Conservation (phyloP, 2,797 vertebrate species). For the Onychomys torridus region DNA sequence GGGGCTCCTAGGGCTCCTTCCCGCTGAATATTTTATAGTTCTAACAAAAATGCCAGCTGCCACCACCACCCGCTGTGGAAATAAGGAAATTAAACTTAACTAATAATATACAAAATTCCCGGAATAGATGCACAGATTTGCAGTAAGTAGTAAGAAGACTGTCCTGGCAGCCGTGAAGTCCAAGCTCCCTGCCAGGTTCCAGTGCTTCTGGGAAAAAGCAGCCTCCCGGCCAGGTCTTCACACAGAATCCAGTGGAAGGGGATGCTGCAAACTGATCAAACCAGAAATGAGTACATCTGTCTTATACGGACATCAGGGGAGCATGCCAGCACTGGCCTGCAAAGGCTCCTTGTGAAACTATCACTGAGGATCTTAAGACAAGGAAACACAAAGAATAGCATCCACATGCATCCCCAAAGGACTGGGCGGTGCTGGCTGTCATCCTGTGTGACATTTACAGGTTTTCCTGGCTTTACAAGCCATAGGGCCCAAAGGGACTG, state of each 20-base stretch:
- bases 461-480: neutral
- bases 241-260: neutral
- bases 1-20: neutral
- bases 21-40: neutral
- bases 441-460: neutral
- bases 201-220: neutral
- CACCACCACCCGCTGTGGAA: neutral
- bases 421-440: neutral
- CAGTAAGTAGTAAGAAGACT: neutral
- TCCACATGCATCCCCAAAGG: neutral
- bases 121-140: neutral
- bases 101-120: neutral
- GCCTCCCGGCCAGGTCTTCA: too few species aligned
- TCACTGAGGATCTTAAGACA: neutral
- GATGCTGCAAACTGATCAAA: neutral
- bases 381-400: neutral
- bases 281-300: neutral
- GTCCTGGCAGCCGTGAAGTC: neutral
- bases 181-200: neutral
- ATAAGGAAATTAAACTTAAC: constrained; percentile 19
- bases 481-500: neutral
- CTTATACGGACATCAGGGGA: neutral
- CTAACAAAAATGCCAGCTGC: neutral
- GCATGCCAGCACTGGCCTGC: neutral
- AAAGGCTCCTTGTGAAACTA: neutral